Conservation (phyloP, 2,113 vertebrate species). For the Antigone vipio region DNA sequence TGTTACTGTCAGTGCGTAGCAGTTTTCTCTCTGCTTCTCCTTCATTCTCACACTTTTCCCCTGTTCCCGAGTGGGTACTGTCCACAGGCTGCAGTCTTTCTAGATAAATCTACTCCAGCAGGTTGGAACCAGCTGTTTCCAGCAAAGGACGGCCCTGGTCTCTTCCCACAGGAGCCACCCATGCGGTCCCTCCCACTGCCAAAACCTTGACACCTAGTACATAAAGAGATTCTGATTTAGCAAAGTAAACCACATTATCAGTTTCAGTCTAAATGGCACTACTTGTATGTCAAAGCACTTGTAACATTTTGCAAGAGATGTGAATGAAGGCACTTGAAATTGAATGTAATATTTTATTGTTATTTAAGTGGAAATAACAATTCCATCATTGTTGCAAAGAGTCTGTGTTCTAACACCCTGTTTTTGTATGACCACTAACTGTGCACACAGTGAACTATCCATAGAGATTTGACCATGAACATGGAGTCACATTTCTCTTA, state of each 20-base stretch:
- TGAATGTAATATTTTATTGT: not conserved
- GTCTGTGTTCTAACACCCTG: not conserved
- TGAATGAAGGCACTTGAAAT: not conserved
- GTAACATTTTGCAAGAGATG: not conserved
- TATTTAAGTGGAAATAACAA: not conserved
- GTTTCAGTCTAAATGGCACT: not conserved
- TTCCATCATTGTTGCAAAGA: not conserved
- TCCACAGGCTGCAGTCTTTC: not conserved
- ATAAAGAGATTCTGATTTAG: not conserved
- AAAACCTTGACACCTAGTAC: not conserved
- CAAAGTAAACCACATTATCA: not conserved
- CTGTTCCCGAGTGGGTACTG: not conserved
- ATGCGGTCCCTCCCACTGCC: rapidly evolving
- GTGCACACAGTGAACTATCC: not conserved
- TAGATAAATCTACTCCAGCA: not conserved
- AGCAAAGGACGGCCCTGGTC: not conserved
- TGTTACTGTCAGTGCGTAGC: not conserved
- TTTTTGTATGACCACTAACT: not conserved
- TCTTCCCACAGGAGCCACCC: not conserved
- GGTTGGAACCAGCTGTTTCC: not conserved
- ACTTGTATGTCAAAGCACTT: not conserved
- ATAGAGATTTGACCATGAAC: not conserved
- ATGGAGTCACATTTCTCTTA: not conserved
- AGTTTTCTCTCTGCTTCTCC: not conserved
- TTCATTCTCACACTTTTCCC: not conserved